Evolutionary conservation across 2,113 vertebrate species (phyloP).

Genomic region (Protobothrops flavoviridis): DNA sequence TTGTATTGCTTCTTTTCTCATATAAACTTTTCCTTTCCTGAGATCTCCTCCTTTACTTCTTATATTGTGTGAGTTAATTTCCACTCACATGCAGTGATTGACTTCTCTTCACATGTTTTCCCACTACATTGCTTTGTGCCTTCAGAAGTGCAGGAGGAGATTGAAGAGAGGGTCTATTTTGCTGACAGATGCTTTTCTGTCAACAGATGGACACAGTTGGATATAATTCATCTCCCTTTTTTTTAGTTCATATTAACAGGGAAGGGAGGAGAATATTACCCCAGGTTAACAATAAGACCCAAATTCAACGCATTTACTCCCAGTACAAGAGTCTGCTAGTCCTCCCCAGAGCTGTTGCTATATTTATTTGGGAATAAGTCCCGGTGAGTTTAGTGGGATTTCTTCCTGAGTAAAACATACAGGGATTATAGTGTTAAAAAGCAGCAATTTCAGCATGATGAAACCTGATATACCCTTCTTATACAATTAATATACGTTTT

Average conservation of each 20-base stretch:
- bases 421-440: not conserved
- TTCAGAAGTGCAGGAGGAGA: not conserved
- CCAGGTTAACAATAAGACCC: not conserved
- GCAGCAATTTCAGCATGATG: not conserved
- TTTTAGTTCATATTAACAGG: not conserved
- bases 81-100: not conserved
- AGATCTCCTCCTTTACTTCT: not conserved
- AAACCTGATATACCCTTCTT: not conserved
- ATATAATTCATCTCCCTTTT: not conserved
- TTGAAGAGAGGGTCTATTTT: not conserved
- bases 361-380: not conserved
- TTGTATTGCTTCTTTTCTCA: not conserved
- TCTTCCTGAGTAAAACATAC: not conserved
- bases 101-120: not conserved
- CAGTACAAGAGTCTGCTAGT: not conserved
- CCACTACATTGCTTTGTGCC: not conserved
- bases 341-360: not conserved
- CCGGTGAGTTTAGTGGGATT: not conserved
- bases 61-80: not conserved
- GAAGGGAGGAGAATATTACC: not conserved
- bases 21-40: not conserved
- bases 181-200: not conserved
- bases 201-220: not conserved
- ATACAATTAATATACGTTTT: not conserved
- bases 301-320: not conserved